These are phyloP conservation scores for Ruditapes philippinarum DNA, from an alignment of 1,140 invertebrate species.

Conservation along the genomic window DNA sequence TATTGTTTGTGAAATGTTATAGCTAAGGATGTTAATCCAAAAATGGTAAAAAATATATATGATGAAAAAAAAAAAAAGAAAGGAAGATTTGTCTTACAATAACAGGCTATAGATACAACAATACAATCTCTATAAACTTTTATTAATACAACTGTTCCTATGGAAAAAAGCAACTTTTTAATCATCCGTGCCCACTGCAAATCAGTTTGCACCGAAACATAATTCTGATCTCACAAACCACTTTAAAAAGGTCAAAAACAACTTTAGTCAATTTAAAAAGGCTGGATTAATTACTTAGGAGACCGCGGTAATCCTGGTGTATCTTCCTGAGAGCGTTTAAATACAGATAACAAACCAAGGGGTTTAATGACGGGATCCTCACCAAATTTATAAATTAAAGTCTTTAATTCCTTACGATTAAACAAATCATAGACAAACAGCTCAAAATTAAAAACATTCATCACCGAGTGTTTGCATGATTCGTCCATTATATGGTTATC, in stretches of 20 bases:
- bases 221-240: not conserved
- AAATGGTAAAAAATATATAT: too few relatives aligned
- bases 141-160: too few relatives aligned
- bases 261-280: constrained; percentile 7
- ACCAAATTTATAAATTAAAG: constrained; percentile 66
- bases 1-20: too few relatives aligned
- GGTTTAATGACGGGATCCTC: constrained; percentile 26
- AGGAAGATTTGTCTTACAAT: too few relatives aligned
- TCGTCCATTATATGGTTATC: constrained; percentile 65
- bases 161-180: too few relatives aligned
- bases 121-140: not conserved
- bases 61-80: too few relatives aligned
- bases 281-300: constrained; percentile 17
- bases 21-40: too few relatives aligned
- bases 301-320: not conserved
- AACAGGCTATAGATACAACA: not conserved
- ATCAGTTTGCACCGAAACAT: too few relatives aligned
- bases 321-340: not conserved
- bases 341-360: constrained; percentile 1
- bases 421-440: constrained; percentile 60
- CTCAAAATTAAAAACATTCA: constrained; percentile 70
- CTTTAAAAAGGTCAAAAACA: not conserved
- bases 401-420: constrained; percentile 62
- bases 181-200: too few relatives aligned
- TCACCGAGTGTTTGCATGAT: constrained; percentile 67